These are phyloP conservation scores for Valencia hispanica DNA, from an alignment of 2,797 vertebrate species.

Conservation along the genomic window DNA sequence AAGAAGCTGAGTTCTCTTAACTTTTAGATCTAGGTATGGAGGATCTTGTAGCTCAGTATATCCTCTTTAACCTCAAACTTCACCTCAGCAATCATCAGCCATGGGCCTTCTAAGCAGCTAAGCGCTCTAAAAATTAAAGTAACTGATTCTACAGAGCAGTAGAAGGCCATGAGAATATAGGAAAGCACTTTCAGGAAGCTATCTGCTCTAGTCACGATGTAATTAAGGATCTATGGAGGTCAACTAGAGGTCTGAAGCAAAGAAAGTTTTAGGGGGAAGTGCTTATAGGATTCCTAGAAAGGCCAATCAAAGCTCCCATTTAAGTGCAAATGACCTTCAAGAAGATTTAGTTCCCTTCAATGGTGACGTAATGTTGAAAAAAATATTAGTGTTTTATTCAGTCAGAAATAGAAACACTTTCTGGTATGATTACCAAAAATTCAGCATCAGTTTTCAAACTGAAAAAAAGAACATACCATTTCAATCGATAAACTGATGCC, in stretches of 20 bases:
- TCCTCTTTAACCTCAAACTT: background rate
- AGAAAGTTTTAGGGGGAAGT: background rate
- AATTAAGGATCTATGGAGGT: conserved; percentile 12
- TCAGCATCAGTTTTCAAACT: background rate
- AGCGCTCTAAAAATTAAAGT: background rate
- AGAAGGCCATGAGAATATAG: background rate
- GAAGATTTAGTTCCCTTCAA: background rate
- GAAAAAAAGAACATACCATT: background rate
- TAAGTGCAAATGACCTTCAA: background rate
- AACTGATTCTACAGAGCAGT: background rate
- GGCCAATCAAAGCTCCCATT: conserved; percentile 3
- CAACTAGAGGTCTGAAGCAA: conserved; percentile 11
- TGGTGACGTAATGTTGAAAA: background rate
- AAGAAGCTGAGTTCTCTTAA: background rate
- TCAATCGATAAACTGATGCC: background rate
- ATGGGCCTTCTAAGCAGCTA: background rate
- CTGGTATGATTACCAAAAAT: background rate
- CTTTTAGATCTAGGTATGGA: background rate
- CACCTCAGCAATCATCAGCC: background rate
- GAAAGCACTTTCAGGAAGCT: background rate
- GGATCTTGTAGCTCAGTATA: background rate
- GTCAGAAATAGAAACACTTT: background rate
- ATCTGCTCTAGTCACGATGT: conserved; percentile 5
- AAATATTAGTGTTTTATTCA: background rate
- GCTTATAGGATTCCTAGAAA: conserved; percentile 4